These are phyloP conservation scores for Enteromius unitaeniatus DNA, from an alignment of 2,797 vertebrate species.

Conservation along the genomic window DNA sequence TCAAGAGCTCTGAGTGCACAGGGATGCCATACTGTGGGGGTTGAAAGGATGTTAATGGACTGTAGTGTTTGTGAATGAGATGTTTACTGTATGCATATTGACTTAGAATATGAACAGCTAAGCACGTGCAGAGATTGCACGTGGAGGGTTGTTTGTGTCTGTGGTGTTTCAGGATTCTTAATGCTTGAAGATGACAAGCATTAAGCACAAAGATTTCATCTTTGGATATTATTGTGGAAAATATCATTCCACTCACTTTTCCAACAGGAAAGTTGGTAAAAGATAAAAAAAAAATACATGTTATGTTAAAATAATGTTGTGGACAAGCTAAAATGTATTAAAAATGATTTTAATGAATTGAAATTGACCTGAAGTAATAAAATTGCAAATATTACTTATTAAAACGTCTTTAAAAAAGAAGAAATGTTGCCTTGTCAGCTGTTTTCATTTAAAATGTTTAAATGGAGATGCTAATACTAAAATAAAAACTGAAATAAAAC, in stretches of 20 bases:
- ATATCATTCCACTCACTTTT: not conserved
- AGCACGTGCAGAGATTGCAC: not conserved
- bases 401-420: not conserved
- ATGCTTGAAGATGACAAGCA: not conserved
- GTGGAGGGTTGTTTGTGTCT: not conserved
- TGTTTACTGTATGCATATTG: conserved; percentile 5
- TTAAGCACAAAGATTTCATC: too few relatives aligned
- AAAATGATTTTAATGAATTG: not conserved
- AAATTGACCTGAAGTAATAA: not conserved
- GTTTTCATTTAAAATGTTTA: not conserved
- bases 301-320: not conserved
- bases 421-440: not conserved
- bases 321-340: not conserved
- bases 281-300: not conserved
- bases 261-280: not conserved
- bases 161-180: not conserved
- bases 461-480: not conserved
- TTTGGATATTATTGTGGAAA: not conserved
- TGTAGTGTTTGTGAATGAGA: conserved; percentile 18
- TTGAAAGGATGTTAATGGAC: conserved; percentile 1
- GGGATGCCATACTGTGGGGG: not conserved
- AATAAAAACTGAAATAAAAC: not conserved
- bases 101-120: not conserved
- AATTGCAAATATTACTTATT: not conserved
- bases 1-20: conserved; percentile 20